These are phyloP conservation scores for Ophonus ardosiacus DNA, from an alignment of 2,888 invertebrate genomes.

Conservation along the genomic window DNA sequence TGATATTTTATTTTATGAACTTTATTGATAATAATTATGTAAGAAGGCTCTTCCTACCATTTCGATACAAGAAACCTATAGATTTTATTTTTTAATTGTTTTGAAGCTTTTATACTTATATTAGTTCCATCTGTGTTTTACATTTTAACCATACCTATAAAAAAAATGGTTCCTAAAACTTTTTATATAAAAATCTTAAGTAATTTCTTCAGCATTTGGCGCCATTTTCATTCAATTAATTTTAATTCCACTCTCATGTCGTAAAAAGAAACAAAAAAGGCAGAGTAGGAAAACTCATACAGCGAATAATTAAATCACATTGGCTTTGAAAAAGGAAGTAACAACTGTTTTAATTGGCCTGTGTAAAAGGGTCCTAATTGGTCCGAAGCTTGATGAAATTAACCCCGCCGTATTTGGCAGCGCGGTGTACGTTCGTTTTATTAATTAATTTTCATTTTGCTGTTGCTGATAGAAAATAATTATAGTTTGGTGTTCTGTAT, in stretches of 20 bases:
- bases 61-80: too few relatives aligned
- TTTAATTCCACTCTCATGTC: background rate
- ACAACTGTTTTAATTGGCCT: slow-evolving; percentile 41
- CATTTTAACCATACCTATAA: too few relatives aligned
- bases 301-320: background rate
- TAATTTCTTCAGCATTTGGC: too few relatives aligned
- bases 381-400: background rate
- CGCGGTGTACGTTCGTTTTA: background rate
- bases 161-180: too few relatives aligned
- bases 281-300: background rate
- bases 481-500: background rate
- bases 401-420: background rate
- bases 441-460: background rate
- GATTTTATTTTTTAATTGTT: too few relatives aligned
- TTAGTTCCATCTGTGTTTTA: too few relatives aligned
- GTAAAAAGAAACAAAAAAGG: background rate
- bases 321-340: slow-evolving; percentile 6
- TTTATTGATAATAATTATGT: too few relatives aligned
- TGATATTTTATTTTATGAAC: too few relatives aligned
- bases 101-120: too few relatives aligned
- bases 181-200: too few relatives aligned
- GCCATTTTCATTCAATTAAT: background rate
- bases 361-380: slow-evolving; percentile 18
- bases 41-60: too few relatives aligned
- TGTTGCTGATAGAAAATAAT: background rate